Conservation (phyloP, 2,797 vertebrate genomes). For the Catharus ustulatus region DNA sequence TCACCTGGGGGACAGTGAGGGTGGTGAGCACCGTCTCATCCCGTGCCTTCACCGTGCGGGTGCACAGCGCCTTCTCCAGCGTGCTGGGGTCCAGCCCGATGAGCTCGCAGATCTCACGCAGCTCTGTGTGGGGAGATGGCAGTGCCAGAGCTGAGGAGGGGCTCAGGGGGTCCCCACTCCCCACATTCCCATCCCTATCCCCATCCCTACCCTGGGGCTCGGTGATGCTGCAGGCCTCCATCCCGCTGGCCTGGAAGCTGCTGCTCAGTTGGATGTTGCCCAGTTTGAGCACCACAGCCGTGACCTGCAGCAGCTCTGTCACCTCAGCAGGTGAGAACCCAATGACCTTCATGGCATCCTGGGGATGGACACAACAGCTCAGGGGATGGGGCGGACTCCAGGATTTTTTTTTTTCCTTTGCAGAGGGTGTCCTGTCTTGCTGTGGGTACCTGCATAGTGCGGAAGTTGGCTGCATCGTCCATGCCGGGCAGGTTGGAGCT, state of each 20-base stretch:
- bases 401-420: not conserved
- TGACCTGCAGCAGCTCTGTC: slow-evolving; percentile 73
- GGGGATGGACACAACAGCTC: not conserved
- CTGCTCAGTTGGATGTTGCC: slow-evolving; percentile 73
- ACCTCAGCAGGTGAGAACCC: slow-evolving; percentile 75
- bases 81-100: slow-evolving; percentile 57
- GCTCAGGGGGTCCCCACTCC: fast-evolving
- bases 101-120: slow-evolving; percentile 75
- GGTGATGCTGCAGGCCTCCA: slow-evolving; percentile 67
- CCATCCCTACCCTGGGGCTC: slow-evolving; percentile 62
- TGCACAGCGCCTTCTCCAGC: slow-evolving; percentile 78
- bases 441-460: slow-evolving; percentile 63
- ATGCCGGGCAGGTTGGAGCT: slow-evolving; percentile 29
- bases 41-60: slow-evolving; percentile 76
- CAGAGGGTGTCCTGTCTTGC: fast-evolving
- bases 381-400: not conserved
- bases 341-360: slow-evolving; percentile 79
- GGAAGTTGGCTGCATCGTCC: slow-evolving; percentile 75
- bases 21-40: slow-evolving; percentile 74
- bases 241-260: slow-evolving; percentile 74
- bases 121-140: not conserved
- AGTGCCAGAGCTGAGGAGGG: fast-evolving
- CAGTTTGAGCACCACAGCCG: slow-evolving; percentile 79
- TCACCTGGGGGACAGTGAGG: slow-evolving; percentile 77
- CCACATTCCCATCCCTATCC: not conserved